phyloP scores from a whole-genome alignment of 2,113 vertebrate species.

The Mus spicilegus region DNA sequence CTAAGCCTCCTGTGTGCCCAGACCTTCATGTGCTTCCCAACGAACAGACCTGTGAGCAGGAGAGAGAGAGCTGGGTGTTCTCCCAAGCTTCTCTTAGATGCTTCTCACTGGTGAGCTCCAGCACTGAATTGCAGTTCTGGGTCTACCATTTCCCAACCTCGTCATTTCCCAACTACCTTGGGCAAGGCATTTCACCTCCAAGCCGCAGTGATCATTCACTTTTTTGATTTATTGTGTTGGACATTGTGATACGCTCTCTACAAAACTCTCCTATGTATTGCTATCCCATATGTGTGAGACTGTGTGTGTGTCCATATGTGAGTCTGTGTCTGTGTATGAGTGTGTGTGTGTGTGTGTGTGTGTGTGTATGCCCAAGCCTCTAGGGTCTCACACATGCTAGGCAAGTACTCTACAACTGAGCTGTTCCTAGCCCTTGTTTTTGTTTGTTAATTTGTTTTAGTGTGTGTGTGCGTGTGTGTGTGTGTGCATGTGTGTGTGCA shows the following conservation, averaged over 20 bases:
- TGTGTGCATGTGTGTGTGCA: not conserved
- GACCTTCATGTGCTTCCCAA: not conserved
- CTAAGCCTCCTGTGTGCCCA: not conserved
- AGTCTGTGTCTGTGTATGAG: no score
- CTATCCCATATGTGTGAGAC: not conserved
- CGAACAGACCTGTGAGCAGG: not conserved
- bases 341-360: no score
- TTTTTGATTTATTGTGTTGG: not conserved
- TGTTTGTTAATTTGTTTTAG: not conserved
- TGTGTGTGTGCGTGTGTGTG: not conserved
- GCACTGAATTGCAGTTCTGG: not conserved
- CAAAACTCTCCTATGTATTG: not conserved
- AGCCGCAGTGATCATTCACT: not conserved
- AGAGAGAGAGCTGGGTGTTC: not conserved
- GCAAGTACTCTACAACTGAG: not conserved
- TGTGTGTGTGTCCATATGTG: no score
- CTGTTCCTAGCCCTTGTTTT: not conserved
- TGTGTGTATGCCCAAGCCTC: no score
- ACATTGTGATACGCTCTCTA: not conserved
- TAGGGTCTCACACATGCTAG: not conserved
- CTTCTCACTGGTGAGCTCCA: not conserved
- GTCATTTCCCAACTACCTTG: not conserved
- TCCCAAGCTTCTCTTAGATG: not conserved
- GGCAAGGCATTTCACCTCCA: constrained; percentile 26
- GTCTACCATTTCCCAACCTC: not conserved